Conservation (phyloP, 53 echinoderm and acorn worm genomes). For the Crossaster papposus region DNA sequence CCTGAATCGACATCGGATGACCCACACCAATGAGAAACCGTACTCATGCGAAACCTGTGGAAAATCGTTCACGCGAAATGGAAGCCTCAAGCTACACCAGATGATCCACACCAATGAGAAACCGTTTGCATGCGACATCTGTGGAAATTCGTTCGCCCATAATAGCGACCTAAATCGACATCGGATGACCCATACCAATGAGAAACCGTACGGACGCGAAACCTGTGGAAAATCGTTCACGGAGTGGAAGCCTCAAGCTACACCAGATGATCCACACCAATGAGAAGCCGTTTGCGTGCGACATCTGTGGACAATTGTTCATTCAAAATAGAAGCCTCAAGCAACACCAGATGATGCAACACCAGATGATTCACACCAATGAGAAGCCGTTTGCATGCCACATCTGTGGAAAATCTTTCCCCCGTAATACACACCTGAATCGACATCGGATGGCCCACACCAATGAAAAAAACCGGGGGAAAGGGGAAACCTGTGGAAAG, state of each 20-base stretch:
- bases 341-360: neutral
- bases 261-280: neutral
- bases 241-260: too few species aligned
- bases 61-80: neutral
- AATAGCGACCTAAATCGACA: neutral
- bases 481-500: too few species aligned
- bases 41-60: neutral
- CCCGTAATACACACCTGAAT: slow-evolving; percentile 14
- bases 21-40: too few species aligned
- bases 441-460: slow-evolving; percentile 22
- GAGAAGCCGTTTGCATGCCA: slow-evolving; percentile 11
- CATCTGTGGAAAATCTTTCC: slow-evolving; percentile 23
- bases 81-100: neutral
- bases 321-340: neutral
- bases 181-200: neutral
- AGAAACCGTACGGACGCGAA: neutral
- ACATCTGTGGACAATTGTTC: neutral
- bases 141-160: neutral
- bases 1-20: too few species aligned
- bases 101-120: neutral
- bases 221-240: too few species aligned
- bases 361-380: neutral
- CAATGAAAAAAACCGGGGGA: too few species aligned
- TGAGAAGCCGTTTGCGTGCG: neutral
- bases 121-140: neutral